phyloP scores from a whole-genome alignment of 2,113 vertebrate species.

The Plecturocebus donacophilus region DNA sequence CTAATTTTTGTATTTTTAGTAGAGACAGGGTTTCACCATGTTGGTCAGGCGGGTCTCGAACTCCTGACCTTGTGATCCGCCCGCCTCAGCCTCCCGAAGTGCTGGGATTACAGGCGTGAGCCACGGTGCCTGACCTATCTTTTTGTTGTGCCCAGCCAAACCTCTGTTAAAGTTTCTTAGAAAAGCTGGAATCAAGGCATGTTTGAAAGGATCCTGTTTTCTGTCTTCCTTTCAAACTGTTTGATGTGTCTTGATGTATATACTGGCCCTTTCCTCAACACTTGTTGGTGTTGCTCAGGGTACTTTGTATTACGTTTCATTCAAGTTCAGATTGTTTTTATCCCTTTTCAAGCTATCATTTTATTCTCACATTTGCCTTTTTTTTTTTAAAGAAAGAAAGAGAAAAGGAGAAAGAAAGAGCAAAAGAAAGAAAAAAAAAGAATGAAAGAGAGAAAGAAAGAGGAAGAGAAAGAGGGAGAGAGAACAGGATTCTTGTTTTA shows the following conservation, averaged over 20 bases:
- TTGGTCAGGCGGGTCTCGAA: too few relatives aligned
- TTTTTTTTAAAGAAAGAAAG: too few relatives aligned
- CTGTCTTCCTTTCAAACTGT: constrained; percentile 21
- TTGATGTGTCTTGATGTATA: not conserved
- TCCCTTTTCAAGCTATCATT: constrained; percentile 24
- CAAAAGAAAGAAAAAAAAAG: too few relatives aligned
- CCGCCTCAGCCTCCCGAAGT: too few relatives aligned
- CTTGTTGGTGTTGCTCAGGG: constrained; percentile 15
- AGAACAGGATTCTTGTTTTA: too few relatives aligned
- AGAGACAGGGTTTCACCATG: too few relatives aligned
- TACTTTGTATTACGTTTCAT: constrained; percentile 27
- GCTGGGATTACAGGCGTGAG: too few relatives aligned
- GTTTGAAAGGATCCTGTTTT: constrained; percentile 21
- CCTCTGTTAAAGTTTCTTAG: constrained; percentile 46
- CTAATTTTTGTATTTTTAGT: too few relatives aligned
- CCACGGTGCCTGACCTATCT: not conserved
- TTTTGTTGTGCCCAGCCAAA: constrained; percentile 37
- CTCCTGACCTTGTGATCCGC: too few relatives aligned
- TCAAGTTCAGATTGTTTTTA: not conserved
- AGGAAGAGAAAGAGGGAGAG: too few relatives aligned
- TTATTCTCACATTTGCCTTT: not conserved
- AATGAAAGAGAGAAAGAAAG: too few relatives aligned
- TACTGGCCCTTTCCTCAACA: constrained; percentile 17
- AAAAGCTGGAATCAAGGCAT: constrained; percentile 17
- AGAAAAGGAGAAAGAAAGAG: too few relatives aligned